Conservation (phyloP, 2,113 vertebrate species). For the Mungos mungo region DNA sequence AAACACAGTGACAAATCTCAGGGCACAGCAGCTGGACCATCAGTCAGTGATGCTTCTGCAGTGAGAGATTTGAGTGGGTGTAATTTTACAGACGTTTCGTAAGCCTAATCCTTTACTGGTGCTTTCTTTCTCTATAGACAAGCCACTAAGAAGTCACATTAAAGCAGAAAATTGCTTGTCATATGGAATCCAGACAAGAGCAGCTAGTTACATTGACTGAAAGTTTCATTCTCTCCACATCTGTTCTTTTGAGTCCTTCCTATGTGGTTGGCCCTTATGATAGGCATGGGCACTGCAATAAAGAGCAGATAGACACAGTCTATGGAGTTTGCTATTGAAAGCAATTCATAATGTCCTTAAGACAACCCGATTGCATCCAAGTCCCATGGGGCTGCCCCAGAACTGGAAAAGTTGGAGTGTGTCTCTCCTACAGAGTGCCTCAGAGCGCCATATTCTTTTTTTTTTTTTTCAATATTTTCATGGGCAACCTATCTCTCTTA, state of each 20-base stretch:
- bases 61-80: not conserved
- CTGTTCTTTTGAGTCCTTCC: not conserved
- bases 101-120: not conserved
- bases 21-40: not conserved
- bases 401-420: no score
- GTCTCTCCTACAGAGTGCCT: not conserved
- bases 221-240: not conserved
- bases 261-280: not conserved
- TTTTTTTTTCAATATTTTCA: not conserved
- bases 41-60: not conserved
- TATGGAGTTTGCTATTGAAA: not conserved
- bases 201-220: not conserved
- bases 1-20: not conserved
- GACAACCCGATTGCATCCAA: no score
- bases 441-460: not conserved
- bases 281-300: no score
- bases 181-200: not conserved
- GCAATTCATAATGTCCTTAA: not conserved
- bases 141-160: no score
- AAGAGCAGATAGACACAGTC: not conserved
- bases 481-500: not conserved
- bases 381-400: not conserved
- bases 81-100: not conserved
- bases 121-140: not conserved
- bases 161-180: not conserved